Conservation (phyloP, 2,888 invertebrate genomes). For the Phortica okadai region DNA sequence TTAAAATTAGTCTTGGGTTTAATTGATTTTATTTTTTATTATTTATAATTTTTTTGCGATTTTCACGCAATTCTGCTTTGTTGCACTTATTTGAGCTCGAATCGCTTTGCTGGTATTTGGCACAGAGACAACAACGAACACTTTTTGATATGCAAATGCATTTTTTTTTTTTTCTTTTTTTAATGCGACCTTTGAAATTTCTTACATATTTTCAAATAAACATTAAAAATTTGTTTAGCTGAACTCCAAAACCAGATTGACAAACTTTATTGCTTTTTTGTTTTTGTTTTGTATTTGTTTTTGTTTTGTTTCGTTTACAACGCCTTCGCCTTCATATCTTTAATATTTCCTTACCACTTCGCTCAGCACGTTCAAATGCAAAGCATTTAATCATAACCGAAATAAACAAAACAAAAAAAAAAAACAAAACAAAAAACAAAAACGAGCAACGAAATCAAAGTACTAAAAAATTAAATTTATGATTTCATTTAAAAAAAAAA, state of each 20-base stretch:
- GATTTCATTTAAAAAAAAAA: constrained; percentile 67
- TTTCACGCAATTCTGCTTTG: not conserved
- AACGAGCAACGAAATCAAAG: not conserved
- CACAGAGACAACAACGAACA: not conserved
- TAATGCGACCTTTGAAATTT: not conserved
- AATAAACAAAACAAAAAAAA: not conserved
- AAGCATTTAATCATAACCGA: constrained; percentile 14
- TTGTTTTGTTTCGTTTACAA: not conserved
- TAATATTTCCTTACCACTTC: too few relatives aligned
- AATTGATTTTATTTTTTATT: constrained; percentile 4
- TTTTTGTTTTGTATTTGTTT: not conserved
- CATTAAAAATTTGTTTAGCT: not conserved
- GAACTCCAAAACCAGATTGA: not conserved
- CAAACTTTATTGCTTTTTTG: not conserved
- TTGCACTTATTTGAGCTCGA: not conserved
- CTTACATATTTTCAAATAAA: not conserved
- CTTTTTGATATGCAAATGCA: not conserved
- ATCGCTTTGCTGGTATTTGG: not conserved
- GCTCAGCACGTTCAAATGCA: not conserved
- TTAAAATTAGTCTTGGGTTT: constrained; percentile 49
- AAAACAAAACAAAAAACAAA: not conserved
- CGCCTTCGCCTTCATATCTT: too few relatives aligned
- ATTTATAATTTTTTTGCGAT: not conserved
- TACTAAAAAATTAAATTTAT: constrained; percentile 51
- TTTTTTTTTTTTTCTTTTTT: not conserved